Percentiles rank a stretch among this genome's conserved stretches.
These are phyloP conservation scores for Drosophila mauritiana DNA, from an alignment of 1,140 invertebrate species.

Conservation along the genomic window DNA sequence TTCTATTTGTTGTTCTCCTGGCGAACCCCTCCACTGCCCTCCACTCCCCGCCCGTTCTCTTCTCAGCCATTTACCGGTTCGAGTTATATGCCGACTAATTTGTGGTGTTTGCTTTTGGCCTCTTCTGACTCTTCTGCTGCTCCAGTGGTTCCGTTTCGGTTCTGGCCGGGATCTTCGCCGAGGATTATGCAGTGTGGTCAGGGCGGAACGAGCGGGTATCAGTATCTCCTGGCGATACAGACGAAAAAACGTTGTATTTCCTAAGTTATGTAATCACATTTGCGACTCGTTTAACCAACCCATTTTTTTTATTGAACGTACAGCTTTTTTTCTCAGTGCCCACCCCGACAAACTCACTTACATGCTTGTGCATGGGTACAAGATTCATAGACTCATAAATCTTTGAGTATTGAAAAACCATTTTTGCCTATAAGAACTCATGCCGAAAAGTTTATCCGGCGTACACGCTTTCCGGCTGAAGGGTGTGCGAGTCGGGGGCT, in stretches of 20 bases:
- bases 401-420: conserved; percentile 82
- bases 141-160: conserved; percentile 8
- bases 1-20: conserved; percentile 42
- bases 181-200: conserved; percentile 25
- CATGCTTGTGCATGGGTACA: conserved; percentile 57
- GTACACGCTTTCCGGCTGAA: conserved; percentile 22
- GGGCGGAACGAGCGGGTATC: conserved; percentile 26
- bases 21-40: neutral
- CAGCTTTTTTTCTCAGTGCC: conserved; percentile 1
- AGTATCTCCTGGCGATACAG: conserved; percentile 69
- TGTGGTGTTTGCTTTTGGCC: conserved; percentile 77
- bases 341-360: conserved; percentile 19
- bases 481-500: conserved; percentile 2
- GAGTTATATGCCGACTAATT: conserved; percentile 72
- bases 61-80: conserved; percentile 41
- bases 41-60: neutral
- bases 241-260: conserved; percentile 13
- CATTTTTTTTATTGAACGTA: neutral
- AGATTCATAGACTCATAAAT: conserved; percentile 83
- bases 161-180: conserved; percentile 6
- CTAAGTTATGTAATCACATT: neutral
- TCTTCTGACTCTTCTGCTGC: conserved; percentile 45
- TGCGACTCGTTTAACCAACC: neutral
- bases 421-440: conserved; percentile 82
- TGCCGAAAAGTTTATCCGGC: conserved; percentile 76